These are phyloP conservation scores for Microctenopoma steveboyesi DNA, from an alignment of 2,797 vertebrate species.

Conservation along the genomic window DNA sequence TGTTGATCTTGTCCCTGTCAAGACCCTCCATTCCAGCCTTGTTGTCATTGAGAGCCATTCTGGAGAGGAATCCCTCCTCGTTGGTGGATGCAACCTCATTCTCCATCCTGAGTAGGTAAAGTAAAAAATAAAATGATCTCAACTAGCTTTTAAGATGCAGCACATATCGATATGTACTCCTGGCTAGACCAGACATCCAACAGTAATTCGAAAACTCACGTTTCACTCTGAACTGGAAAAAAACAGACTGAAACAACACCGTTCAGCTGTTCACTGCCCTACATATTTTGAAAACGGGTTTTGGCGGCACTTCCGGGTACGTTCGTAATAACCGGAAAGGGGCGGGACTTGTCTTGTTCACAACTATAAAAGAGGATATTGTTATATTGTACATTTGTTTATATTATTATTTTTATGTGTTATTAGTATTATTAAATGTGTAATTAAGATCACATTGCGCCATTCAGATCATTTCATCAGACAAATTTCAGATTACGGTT, in stretches of 20 bases:
- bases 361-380: background rate
- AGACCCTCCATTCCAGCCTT: slow-evolving; percentile 98
- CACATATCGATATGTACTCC: background rate
- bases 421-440: background rate
- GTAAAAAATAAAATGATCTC: background rate
- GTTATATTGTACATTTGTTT: background rate
- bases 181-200: background rate
- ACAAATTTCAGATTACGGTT: background rate
- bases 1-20: slow-evolving; percentile 97
- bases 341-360: background rate
- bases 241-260: background rate
- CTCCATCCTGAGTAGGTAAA: slow-evolving; percentile 58
- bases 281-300: slow-evolving; percentile 50
- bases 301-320: slow-evolving; percentile 64
- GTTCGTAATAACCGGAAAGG: slow-evolving; percentile 16
- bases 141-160: background rate
- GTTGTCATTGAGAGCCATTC: slow-evolving; percentile 97
- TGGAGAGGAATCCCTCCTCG: slow-evolving; percentile 85
- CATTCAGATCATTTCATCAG: background rate
- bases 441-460: background rate
- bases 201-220: background rate
- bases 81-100: slow-evolving; percentile 27
- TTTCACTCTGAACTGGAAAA: background rate
- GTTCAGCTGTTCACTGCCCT: background rate
- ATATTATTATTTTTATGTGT: background rate